phyloP scores from a whole-genome alignment of 1,140 invertebrate species.

The Drosophila tsacasi region DNA sequence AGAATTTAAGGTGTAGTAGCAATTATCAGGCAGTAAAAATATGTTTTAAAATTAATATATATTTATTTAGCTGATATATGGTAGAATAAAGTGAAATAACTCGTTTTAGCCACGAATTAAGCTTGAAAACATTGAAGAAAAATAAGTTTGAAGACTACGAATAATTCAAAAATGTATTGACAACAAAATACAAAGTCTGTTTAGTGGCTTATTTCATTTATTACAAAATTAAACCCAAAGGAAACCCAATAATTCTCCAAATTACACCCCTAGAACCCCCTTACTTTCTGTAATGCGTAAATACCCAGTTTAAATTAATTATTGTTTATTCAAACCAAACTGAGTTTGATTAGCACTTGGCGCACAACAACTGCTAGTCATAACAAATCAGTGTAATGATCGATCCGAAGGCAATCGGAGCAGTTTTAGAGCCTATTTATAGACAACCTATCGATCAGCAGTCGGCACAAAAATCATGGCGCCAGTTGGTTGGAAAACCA shows the following conservation, averaged over 20 bases:
- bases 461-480: constrained; percentile 43
- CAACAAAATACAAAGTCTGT: background rate
- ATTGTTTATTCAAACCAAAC: constrained; percentile 36
- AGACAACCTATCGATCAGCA: constrained; percentile 39
- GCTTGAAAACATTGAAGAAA: background rate
- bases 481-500: constrained; percentile 29
- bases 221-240: background rate
- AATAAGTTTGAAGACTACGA: background rate
- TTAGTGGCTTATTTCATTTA: background rate
- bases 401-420: constrained; percentile 15
- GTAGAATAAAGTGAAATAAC: background rate
- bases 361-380: constrained; percentile 9
- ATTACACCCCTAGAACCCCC: background rate
- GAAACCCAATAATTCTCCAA: background rate
- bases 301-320: constrained; percentile 31
- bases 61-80: background rate
- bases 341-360: constrained; percentile 40
- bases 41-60: background rate
- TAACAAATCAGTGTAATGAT: constrained; percentile 40
- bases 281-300: constrained; percentile 8
- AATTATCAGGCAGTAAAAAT: background rate
- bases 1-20: background rate
- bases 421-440: constrained; percentile 49
- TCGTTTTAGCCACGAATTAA: too few species aligned
- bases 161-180: background rate